Base-by-base conservation (phyloP, 2,888 invertebrate species). In the Artemia sinica region DNA sequence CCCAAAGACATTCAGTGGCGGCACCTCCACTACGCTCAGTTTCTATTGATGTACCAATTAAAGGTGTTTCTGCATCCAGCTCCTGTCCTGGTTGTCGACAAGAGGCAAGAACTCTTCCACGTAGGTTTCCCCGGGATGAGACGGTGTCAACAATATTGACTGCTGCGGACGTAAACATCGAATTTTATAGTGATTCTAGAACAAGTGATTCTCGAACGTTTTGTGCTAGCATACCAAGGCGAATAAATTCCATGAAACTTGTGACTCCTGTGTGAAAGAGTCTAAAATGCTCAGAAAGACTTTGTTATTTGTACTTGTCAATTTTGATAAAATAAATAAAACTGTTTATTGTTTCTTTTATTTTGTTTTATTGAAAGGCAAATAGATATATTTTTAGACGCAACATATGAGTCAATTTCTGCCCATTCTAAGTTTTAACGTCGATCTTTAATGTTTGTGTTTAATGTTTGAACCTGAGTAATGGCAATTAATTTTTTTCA, bases 1-100 rank as follows among this genome's bases (percentile, higher is more conserved):
- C 63, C 8, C 63, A 58, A 28, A 58, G 63, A 28, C n/a, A 28
- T n/a, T 28, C 63, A 9, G 11, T 58, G n/a, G 14, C 63, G 14
- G 63, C 63, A n/a, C 63, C 63, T 11, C 63, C 63, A 18, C 63
- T 11, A 58, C 63, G 63, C 28, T 58, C 63, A 28, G 2, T 18
- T 18, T 18, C 63, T 58, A 58, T 28, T 18, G 63, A 58, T n/a
- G 63, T 10, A 8, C 63, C 63, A 8, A n/a, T 58, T 9, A 58
- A 58, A 58, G 63, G 28, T 28, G 28, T 58, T 9, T 58, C 63
- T 28, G 8, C 28, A 28, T 58, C 12, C 14, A 58, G 63, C 63
- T 58, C 63, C 8, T 58, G 63, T 28, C 63, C 63, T n/a, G 63
- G 63, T 58, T 58, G 63, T 10, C 63, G 63, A 58, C 63, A 58